Evolutionary conservation across 1,140 invertebrate genomes (phyloP).

Genomic region (Archivesica marissinica): DNA sequence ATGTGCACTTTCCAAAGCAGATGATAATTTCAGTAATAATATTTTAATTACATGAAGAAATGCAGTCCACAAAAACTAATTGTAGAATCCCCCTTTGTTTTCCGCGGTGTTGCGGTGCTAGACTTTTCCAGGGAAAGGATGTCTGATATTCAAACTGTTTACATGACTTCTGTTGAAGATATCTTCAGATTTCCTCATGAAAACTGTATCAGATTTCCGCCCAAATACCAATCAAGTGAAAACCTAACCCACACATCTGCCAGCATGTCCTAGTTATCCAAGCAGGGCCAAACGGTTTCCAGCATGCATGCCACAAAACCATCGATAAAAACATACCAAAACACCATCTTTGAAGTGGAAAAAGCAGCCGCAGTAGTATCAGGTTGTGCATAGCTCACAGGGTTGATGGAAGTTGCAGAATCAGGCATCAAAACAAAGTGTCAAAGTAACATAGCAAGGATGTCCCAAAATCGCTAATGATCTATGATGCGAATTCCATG

Average conservation of each 20-base stretch:
- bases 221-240: slow-evolving; percentile 10
- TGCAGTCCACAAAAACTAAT: neutral
- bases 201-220: slow-evolving; percentile 9
- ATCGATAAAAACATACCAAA: slow-evolving; percentile 50
- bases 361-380: slow-evolving; percentile 51
- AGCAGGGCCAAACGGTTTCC: slow-evolving; percentile 18
- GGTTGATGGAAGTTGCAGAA: slow-evolving; percentile 44
- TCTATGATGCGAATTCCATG: slow-evolving; percentile 51
- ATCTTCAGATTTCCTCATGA: neutral
- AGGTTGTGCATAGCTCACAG: slow-evolving; percentile 11
- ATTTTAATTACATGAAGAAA: slow-evolving; percentile 11
- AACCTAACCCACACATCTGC: slow-evolving; percentile 35
- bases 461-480: slow-evolving; percentile 50
- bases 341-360: slow-evolving; percentile 48
- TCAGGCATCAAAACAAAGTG: slow-evolving; percentile 54
- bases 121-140: too few relatives aligned
- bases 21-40: neutral
- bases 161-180: neutral
- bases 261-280: slow-evolving; percentile 29
- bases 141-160: neutral
- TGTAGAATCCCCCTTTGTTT: too few relatives aligned
- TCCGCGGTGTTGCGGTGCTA: too few relatives aligned
- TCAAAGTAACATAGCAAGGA: slow-evolving; percentile 13
- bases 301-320: slow-evolving; percentile 16
- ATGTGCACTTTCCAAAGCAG: neutral